Conservation (phyloP, 2,888 invertebrate genomes). For the Cosmia trapezina region DNA sequence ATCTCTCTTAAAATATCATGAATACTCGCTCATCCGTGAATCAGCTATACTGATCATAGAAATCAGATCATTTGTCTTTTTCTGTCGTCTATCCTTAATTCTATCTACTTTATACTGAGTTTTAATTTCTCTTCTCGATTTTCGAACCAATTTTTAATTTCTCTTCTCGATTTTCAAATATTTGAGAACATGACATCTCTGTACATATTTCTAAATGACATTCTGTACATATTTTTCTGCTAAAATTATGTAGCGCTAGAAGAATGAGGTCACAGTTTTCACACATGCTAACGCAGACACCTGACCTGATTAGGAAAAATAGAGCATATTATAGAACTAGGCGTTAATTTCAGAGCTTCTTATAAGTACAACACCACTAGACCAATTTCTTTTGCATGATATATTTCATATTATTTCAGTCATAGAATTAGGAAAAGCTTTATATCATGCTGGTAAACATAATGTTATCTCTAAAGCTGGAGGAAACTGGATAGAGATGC, state of each 20-base stretch:
- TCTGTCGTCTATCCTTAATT: not conserved
- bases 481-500: too few relatives aligned
- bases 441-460: too few relatives aligned
- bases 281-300: slow-evolving; percentile 15
- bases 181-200: not conserved
- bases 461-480: too few relatives aligned
- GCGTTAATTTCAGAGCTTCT: slow-evolving; percentile 1
- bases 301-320: slow-evolving; percentile 45
- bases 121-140: too few relatives aligned
- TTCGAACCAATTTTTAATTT: not conserved
- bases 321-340: not conserved
- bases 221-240: not conserved
- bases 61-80: not conserved
- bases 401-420: too few relatives aligned
- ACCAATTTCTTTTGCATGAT: not conserved
- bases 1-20: slow-evolving; percentile 53
- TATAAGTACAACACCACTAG: not conserved
- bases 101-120: too few relatives aligned
- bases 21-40: slow-evolving; percentile 45
- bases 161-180: not conserved
- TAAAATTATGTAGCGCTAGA: not conserved
- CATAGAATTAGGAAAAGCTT: too few relatives aligned
- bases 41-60: slow-evolving; percentile 38
- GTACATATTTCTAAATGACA: slow-evolving; percentile 7
- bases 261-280: slow-evolving; percentile 41